Evolutionary conservation across 2,888 invertebrate genomes (phyloP), one percentile per base, ranked within the genome.

Genomic region (Polylopha cassiicola): DNA sequence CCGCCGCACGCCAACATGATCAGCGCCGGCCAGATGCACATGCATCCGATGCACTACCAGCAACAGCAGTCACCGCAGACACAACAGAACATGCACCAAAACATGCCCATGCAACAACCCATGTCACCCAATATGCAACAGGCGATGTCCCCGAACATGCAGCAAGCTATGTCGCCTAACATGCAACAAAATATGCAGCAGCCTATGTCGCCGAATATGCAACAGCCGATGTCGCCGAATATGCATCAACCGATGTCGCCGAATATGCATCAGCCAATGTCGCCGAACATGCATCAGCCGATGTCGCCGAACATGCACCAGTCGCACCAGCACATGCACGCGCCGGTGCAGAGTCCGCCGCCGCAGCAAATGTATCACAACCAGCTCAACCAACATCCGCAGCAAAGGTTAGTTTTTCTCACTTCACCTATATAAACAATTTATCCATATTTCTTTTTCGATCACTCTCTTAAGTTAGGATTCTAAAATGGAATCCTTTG

Each of bases 41-140:
- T 88, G 2, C 89, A 89, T 61, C 88, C 89, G 53, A 87, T 90
- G 70, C 31, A 16, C 11, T 45, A 49, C 76, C 89, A 53, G 13
- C 58, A 51, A 18, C 81, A 87, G 43, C 44, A 49, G 13, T 49
- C 53, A 30, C 55, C 54, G 18, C 61, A 58, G 31, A 63, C 68
- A 37, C 61, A 56, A 29, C 58, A 53, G 39, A 43, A 50, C 23
- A 21, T 18, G 18, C 43, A 37, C 24, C 43, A 36, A 18, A 22
- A 28, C 20, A 29, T 36, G 21, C 51, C 46, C 4, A 50, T 53
- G 37, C 58, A 61, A 34, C 55, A 60, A 11, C 48, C 58, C 18
- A 54, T 53, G 14, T 53, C 62, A 29, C 61, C 14, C 46, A 53
- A 44, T 56, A 58, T 34, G 20, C 37, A 39, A 10, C 28, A 28